Evolutionary conservation across 1,140 invertebrate genomes (phyloP).

Genomic region (Linepithema humile): DNA sequence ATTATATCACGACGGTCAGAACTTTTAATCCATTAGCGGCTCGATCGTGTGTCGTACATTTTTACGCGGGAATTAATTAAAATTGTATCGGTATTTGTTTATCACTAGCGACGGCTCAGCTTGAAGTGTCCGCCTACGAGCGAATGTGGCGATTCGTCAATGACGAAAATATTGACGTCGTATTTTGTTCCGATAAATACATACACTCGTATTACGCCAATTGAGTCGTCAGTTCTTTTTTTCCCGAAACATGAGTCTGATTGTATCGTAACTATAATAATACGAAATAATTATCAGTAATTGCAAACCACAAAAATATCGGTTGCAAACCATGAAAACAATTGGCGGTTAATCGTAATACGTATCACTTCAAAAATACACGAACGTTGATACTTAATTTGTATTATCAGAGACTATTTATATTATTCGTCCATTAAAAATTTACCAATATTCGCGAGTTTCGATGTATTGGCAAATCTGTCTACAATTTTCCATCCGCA

Average conservation of each 20-base stretch:
- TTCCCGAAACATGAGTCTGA: conserved; percentile 22
- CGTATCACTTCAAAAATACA: conserved; percentile 27
- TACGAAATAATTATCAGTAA: conserved; percentile 23
- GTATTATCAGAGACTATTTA: conserved; percentile 17
- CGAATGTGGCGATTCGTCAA: conserved; percentile 2
- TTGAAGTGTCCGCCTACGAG: neutral
- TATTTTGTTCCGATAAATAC: conserved; percentile 9
- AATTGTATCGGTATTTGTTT: conserved; percentile 55
- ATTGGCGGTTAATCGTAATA: conserved; percentile 26
- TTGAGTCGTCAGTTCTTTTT: neutral
- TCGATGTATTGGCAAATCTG: conserved; percentile 41
- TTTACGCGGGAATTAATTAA: conserved; percentile 54
- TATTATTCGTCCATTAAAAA: conserved; percentile 30
- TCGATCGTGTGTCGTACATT: conserved; percentile 54
- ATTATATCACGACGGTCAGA: conserved; percentile 56
- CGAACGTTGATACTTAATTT: conserved; percentile 42
- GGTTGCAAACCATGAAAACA: conserved; percentile 5
- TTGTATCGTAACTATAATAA: conserved; percentile 10
- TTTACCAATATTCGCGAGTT: conserved; percentile 38
- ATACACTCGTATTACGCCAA: neutral
- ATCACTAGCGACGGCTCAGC: conserved; percentile 32
- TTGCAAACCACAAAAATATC: conserved; percentile 4
- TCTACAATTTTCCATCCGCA: conserved; percentile 38
- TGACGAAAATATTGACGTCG: conserved; percentile 36
- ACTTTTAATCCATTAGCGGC: conserved; percentile 66